Percentiles rank a stretch among this genome's conserved stretches.
Conservation (phyloP, 2,888 invertebrate genomes). For the Cantharis lateralis region DNA sequence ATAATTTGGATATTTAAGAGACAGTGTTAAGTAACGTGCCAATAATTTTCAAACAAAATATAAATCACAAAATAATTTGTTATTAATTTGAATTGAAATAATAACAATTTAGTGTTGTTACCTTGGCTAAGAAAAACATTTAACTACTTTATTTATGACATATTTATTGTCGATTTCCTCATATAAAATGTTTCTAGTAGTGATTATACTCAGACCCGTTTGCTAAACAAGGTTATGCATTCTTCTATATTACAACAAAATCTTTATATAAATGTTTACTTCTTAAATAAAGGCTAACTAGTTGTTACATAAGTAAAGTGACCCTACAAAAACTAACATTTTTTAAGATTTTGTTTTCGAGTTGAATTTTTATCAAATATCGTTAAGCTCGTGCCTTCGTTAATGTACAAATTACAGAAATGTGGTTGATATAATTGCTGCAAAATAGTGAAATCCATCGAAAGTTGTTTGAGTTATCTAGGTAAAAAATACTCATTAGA, state of each 20-base stretch:
- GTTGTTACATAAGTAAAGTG: background rate
- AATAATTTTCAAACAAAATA: background rate
- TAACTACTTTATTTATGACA: conserved; percentile 5
- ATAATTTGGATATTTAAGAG: background rate
- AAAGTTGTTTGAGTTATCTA: background rate
- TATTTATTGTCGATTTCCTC: conserved; percentile 4
- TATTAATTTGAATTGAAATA: conserved; percentile 2
- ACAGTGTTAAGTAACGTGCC: background rate
- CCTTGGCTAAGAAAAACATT: conserved; percentile 1
- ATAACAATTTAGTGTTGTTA: conserved; percentile 4
- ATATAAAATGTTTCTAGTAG: conserved; percentile 5
- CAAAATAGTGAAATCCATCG: background rate
- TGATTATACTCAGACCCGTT: background rate
- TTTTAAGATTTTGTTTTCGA: background rate
- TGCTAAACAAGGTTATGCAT: conserved; percentile 5
- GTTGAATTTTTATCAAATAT: background rate
- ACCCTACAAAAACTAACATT: background rate
- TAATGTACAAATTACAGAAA: background rate
- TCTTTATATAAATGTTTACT: background rate
- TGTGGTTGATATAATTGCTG: background rate
- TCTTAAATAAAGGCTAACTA: background rate
- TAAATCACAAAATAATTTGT: background rate
- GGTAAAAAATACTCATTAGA: background rate
- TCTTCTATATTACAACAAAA: conserved; percentile 4
- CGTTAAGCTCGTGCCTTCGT: background rate